A percentile compares a stretch with the other conserved stretches of the same genome.
Evolutionary conservation across 2,797 vertebrate species (phyloP).

Genomic region (Holocentrus rufus): DNA sequence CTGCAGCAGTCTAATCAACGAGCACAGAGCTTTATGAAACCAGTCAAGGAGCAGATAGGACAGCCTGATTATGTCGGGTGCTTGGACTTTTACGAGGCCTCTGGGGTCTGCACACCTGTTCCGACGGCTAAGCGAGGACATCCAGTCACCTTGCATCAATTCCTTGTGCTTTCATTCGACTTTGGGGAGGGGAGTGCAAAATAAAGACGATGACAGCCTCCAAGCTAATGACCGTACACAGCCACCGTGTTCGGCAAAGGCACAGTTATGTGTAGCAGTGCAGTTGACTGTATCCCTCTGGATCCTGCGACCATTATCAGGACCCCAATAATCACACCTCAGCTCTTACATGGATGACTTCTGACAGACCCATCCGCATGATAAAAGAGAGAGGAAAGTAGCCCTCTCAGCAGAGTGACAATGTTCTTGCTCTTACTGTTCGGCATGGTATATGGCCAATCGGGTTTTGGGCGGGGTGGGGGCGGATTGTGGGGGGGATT

Average conservation of each 20-base stretch:
- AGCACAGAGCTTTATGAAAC: constrained; percentile 74
- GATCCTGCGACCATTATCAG: constrained; percentile 37
- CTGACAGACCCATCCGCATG: constrained; percentile 55
- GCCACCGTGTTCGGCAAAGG: constrained; percentile 74
- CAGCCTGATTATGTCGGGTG: constrained; percentile 73
- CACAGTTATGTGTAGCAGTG: constrained; percentile 74
- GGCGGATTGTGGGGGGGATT: constrained; percentile 6
- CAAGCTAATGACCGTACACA: constrained; percentile 58
- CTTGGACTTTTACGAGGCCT: constrained; percentile 70
- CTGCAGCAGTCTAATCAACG: constrained; percentile 80
- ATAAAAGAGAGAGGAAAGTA: constrained; percentile 50
- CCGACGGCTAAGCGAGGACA: constrained; percentile 69
- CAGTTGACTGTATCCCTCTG: constrained; percentile 57
- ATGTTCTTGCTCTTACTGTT: constrained; percentile 47
- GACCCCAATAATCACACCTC: constrained; percentile 48
- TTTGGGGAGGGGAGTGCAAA: constrained; percentile 69
- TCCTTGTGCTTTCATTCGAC: constrained; percentile 81
- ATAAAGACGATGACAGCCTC: constrained; percentile 59
- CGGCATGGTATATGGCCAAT: constrained; percentile 51
- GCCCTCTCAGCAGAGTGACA: constrained; percentile 52
- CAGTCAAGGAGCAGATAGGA: constrained; percentile 75
- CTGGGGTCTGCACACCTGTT: constrained; percentile 74
- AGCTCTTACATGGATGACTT: constrained; percentile 46
- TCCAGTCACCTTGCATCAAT: constrained; percentile 79
- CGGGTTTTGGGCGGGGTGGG: not conserved